Conservation (phyloP, 2,888 invertebrate genomes). For the Sacculina carcini region DNA sequence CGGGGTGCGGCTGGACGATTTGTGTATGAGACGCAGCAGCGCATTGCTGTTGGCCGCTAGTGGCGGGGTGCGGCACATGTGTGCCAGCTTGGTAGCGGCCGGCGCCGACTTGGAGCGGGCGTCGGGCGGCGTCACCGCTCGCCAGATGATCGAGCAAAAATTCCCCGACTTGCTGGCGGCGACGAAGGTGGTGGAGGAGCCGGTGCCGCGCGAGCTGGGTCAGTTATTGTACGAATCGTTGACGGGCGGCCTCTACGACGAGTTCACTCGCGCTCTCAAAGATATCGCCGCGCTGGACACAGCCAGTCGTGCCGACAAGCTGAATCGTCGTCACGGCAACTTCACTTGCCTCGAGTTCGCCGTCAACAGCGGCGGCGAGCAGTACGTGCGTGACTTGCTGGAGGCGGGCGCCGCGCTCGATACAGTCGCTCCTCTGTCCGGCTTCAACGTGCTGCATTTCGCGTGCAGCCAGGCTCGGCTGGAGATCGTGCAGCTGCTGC, state of each 20-base stretch:
- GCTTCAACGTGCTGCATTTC: not conserved
- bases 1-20: conserved; percentile 8
- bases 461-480: conserved; percentile 8
- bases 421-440: not conserved
- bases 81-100: conserved; percentile 6
- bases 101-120: conserved; percentile 10
- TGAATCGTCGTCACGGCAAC: conserved; percentile 11
- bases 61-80: conserved; percentile 10
- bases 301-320: conserved; percentile 1
- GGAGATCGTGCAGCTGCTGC: conserved; percentile 8
- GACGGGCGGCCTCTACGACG: conserved; percentile 3
- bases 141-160: conserved; percentile 9
- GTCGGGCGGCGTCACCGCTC: conserved; percentile 8
- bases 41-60: conserved; percentile 12
- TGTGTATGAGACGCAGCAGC: conserved; percentile 7
- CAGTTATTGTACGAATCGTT: conserved; percentile 10
- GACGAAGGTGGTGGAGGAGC: conserved; percentile 6
- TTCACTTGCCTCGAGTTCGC: conserved; percentile 12
- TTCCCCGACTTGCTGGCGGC: conserved; percentile 9
- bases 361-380: conserved; percentile 16
- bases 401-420: conserved; percentile 27
- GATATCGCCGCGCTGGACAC: not conserved
- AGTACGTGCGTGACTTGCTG: conserved; percentile 30
- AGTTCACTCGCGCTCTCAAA: conserved; percentile 7
- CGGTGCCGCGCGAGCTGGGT: not conserved